Conservation (phyloP, 2,888 invertebrate genomes). For the Parnassius apollo region DNA sequence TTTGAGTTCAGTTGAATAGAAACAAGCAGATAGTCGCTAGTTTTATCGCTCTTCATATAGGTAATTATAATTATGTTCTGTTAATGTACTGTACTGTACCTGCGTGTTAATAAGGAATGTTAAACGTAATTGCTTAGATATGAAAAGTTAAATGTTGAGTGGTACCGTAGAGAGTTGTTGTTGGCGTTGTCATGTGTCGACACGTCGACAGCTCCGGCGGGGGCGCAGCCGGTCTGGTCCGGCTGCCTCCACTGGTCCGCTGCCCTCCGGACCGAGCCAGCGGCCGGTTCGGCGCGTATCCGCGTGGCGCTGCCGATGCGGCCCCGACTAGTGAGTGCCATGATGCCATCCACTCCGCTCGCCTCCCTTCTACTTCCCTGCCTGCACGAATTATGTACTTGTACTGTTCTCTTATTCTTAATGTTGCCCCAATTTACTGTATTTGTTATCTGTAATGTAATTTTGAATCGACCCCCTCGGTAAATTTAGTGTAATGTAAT, state of each 20-base stretch:
- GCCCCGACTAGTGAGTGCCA: slow-evolving; percentile 50
- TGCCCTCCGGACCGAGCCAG: slow-evolving; percentile 35
- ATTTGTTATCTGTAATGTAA: slow-evolving; percentile 75
- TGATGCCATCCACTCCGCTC: slow-evolving; percentile 38
- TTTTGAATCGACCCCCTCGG: slow-evolving; percentile 77
- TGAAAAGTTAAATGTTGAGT: slow-evolving; percentile 78
- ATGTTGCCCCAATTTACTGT: slow-evolving; percentile 75
- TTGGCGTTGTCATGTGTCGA: slow-evolving; percentile 71
- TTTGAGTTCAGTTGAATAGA: slow-evolving; percentile 78
- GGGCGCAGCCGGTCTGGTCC: slow-evolving; percentile 38
- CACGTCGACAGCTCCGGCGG: slow-evolving; percentile 56
- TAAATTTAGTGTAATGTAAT: slow-evolving; percentile 78
- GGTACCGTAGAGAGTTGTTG: slow-evolving; percentile 75
- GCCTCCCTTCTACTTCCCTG: slow-evolving; percentile 56
- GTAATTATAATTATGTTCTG: slow-evolving; percentile 77
- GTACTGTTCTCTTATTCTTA: slow-evolving; percentile 73
- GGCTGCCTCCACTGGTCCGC: slow-evolving; percentile 33
- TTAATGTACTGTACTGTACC: slow-evolving; percentile 64
- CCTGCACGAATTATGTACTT: slow-evolving; percentile 74
- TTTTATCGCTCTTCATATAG: slow-evolving; percentile 79
- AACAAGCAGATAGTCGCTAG: slow-evolving; percentile 81
- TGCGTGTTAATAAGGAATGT: slow-evolving; percentile 67
- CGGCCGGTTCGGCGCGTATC: slow-evolving; percentile 37
- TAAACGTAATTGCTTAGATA: slow-evolving; percentile 76
- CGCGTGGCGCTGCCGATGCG: slow-evolving; percentile 40